Evolutionary conservation across 1,140 invertebrate species (phyloP).

Genomic region (Macrobrachium nipponense): DNA sequence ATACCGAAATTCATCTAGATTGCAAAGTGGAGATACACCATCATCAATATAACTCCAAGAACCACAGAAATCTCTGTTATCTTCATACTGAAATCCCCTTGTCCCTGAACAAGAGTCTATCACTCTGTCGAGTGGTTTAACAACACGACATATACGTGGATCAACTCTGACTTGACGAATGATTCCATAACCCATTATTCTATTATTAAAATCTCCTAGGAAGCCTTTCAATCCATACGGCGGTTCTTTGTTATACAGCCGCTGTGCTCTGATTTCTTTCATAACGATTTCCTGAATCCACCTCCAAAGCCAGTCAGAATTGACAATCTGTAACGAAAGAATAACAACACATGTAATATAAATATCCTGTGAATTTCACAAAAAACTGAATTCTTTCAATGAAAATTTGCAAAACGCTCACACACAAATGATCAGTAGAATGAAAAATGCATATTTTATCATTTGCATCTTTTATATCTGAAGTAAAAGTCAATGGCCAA

Average conservation of each 20-base stretch:
- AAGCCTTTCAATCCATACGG: conserved; percentile 71
- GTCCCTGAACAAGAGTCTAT: conserved; percentile 30
- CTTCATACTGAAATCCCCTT: conserved; percentile 31
- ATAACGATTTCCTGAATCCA: conserved; percentile 70
- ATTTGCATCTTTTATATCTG: no score
- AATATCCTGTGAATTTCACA: background rate
- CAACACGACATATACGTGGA: conserved; percentile 15
- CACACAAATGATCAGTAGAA: no score
- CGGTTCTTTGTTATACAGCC: conserved; percentile 71
- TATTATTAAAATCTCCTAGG: conserved; percentile 70
- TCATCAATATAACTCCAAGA: conserved; percentile 31
- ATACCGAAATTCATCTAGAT: conserved; percentile 46
- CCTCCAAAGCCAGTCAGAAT: conserved; percentile 67
- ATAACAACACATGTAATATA: background rate
- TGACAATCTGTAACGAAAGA: conserved; percentile 48
- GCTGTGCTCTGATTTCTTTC: conserved; percentile 68
- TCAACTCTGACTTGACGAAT: conserved; percentile 69
- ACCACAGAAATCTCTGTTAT: conserved; percentile 44
- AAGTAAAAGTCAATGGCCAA: no score
- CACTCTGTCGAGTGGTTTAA: conserved; percentile 5
- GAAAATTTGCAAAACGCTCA: no score
- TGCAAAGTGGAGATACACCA: background rate
- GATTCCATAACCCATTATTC: conserved; percentile 73
- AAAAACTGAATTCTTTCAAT: background rate
- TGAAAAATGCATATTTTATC: no score